Evolutionary conservation across 2,888 invertebrate species (phyloP).

Genomic region (Marasmarcha lunaedactyla): DNA sequence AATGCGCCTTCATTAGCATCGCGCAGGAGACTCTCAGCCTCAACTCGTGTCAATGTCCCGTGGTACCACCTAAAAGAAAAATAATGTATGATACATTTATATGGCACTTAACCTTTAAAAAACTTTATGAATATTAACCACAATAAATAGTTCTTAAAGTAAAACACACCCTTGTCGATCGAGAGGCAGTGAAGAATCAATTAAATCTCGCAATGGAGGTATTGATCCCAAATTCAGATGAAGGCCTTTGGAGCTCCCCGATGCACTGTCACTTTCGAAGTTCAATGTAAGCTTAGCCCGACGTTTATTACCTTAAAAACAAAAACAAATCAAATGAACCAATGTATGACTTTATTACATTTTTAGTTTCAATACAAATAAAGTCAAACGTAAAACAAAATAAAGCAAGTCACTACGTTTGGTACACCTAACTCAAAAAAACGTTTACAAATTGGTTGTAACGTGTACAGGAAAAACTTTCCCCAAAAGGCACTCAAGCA

Average conservation of each 20-base stretch:
- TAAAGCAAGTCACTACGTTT: constrained; percentile 17
- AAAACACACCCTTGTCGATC: constrained; percentile 90
- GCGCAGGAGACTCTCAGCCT: constrained; percentile 90
- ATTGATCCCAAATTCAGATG: constrained; percentile 79
- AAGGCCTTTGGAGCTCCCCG: constrained; percentile 64
- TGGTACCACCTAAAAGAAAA: constrained; percentile 86
- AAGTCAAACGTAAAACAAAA: constrained; percentile 22
- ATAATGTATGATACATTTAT: not conserved
- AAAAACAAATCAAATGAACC: constrained; percentile 10
- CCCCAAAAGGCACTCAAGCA: constrained; percentile 63
- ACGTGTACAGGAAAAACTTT: constrained; percentile 51
- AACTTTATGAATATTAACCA: constrained; percentile 2
- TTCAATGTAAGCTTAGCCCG: constrained; percentile 82
- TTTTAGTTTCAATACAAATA: constrained; percentile 1
- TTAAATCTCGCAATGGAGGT: constrained; percentile 77
- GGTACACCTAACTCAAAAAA: constrained; percentile 51
- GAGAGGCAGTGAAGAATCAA: constrained; percentile 84
- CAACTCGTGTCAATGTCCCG: constrained; percentile 89
- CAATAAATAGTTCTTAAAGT: too few species aligned
- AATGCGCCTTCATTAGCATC: constrained; percentile 92
- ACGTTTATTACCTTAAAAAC: constrained; percentile 67
- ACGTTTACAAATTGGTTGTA: constrained; percentile 61
- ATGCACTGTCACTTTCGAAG: constrained; percentile 68
- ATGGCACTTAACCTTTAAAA: constrained; percentile 2
- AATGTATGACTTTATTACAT: too few species aligned